phyloP scores from a whole-genome alignment of 2,113 vertebrate species.

The Vidua chalybeata region DNA sequence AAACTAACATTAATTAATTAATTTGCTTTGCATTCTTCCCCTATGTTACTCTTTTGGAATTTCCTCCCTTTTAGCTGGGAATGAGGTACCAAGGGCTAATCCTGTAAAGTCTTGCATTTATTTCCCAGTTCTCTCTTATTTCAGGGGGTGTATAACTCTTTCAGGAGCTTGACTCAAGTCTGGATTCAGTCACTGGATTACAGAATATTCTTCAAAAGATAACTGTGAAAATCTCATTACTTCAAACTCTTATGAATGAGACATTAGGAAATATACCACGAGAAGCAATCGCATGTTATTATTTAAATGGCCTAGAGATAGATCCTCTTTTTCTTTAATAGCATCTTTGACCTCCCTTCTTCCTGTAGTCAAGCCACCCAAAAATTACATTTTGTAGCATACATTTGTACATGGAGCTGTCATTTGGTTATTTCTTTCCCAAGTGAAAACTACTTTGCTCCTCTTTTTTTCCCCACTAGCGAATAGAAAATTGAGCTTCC shows the following conservation, averaged over 20 bases:
- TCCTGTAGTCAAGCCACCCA: neutral
- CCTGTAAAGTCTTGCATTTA: neutral
- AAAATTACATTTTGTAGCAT: neutral
- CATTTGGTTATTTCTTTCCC: conserved; percentile 31
- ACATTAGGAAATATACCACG: neutral
- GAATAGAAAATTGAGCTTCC: conserved; percentile 37
- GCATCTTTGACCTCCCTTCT: conserved; percentile 13
- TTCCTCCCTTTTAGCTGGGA: neutral
- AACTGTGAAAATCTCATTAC: neutral
- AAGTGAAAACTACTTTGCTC: neutral
- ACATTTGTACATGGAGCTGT: neutral
- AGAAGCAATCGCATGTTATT: neutral
- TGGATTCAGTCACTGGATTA: neutral
- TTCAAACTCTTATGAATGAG: neutral
- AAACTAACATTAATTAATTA: neutral
- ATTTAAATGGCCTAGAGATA: conserved; percentile 27
- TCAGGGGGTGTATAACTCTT: neutral
- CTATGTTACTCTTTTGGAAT: neutral
- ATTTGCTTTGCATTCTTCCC: neutral
- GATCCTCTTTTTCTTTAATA: conserved; percentile 4
- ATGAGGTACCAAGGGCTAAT: neutral
- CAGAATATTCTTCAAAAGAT: neutral
- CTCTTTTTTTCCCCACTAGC: neutral
- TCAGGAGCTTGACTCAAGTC: neutral
- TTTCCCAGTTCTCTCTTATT: neutral